Base-by-base conservation (phyloP, 2,888 invertebrate genomes). In the Plagodis pulveraria region DNA sequence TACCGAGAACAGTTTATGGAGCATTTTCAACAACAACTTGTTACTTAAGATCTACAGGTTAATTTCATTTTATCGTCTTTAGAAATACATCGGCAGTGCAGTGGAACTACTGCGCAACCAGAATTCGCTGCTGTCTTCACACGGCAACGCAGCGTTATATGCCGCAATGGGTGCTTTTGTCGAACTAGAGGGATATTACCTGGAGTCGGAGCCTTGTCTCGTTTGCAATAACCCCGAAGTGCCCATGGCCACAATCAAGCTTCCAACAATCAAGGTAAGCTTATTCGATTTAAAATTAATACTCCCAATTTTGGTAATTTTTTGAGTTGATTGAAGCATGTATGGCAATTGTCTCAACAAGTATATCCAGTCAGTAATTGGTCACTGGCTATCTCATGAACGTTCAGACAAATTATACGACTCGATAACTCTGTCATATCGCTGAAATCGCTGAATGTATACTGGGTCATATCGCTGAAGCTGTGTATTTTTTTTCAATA, bases 161-260 rank as follows among this genome's bases (percentile, higher is more conserved):
- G 97, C 97, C 0, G 96, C 98, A 47, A 93, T 99, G 58, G 96
- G 98, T 53, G 97, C 98, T n/a, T 97, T 97, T 78, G 97, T 99
- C 0, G 98, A 99, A 80, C 94, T 99, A 47, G 99, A 99, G 81
- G 99, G 99, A 0, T 99, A 97, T 87, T 99, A 98, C 84, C 91
- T 99, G 63, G 99, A 99, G 91, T 98, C 98, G 32, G 99, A 99
- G 81, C 99, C 99, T 0, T 99, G 99, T 77, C 94, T 99, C 57
- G 99, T 99, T 0, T 99, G 99, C 87, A 99, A 99, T 89, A 99
- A 99, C 90, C 99, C 99, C 0, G 99, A 99, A 87, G 97, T 98
- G 12, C 96, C 98, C 0, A 96, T 98, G 94, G 94, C 96, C 0
- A 97, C 96, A 55, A 97, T 98, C 69, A 99, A 99, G 84, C 89